Evolutionary conservation across 1,140 invertebrate species (phyloP).

Genomic region (Drosophila jambulina): DNA sequence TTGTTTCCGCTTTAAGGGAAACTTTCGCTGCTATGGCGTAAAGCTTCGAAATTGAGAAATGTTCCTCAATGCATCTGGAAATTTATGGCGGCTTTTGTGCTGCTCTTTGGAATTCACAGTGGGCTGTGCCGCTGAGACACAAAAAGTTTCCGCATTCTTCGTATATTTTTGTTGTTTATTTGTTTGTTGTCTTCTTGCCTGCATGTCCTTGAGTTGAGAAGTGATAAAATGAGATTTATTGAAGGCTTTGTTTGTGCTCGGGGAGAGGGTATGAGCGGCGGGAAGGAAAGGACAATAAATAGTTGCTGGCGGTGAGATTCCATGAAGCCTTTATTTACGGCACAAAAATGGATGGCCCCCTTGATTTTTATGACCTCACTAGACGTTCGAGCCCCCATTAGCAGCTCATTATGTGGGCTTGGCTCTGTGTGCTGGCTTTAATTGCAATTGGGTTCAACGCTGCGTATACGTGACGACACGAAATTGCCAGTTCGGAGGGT

Average conservation of each 20-base stretch:
- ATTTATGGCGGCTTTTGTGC: slow-evolving; percentile 66
- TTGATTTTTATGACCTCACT: slow-evolving; percentile 51
- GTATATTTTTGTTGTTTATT: slow-evolving; percentile 11
- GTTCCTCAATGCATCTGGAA: slow-evolving; percentile 55
- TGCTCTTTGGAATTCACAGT: slow-evolving; percentile 34
- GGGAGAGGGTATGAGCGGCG: slow-evolving; percentile 8
- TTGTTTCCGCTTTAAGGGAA: slow-evolving; percentile 18
- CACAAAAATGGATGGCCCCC: slow-evolving; percentile 50
- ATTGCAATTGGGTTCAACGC: slow-evolving; percentile 29
- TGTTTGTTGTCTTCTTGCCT: slow-evolving; percentile 13
- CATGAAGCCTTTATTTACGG: slow-evolving; percentile 63
- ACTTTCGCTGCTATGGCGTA: slow-evolving; percentile 40
- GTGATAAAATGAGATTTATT: slow-evolving; percentile 81
- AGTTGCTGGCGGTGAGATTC: slow-evolving; percentile 57
- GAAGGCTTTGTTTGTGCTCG: slow-evolving; percentile 51
- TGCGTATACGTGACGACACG: slow-evolving; percentile 33
- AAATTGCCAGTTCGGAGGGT: slow-evolving; percentile 19
- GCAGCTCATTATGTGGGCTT: slow-evolving; percentile 50
- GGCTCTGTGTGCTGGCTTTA: slow-evolving; percentile 25
- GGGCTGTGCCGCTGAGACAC: slow-evolving; percentile 34
- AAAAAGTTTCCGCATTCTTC: slow-evolving; percentile 49
- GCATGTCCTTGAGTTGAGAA: slow-evolving; percentile 55
- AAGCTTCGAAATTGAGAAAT: slow-evolving; percentile 57
- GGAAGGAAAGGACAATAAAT: slow-evolving; percentile 53
- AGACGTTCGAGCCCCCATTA: slow-evolving; percentile 55